A percentile compares a stretch with the other conserved stretches of the same genome.
Conservation (phyloP, 2,888 invertebrate species). For the Criorhina ranunculi region DNA sequence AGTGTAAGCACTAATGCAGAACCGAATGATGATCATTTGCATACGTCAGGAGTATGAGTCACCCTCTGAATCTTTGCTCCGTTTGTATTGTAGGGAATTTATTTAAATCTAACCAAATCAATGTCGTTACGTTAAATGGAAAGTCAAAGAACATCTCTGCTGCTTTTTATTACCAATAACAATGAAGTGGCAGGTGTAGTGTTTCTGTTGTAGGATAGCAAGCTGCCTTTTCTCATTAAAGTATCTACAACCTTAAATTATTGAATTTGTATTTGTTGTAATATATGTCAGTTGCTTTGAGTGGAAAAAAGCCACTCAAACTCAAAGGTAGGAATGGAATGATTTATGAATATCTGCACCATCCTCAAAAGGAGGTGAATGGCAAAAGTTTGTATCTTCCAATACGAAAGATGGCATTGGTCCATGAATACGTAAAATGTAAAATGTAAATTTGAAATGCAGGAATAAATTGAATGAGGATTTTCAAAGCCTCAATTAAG, state of each 20-base stretch:
- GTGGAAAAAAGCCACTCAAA: conserved; percentile 18
- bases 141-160: neutral
- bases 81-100: conserved; percentile 19
- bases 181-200: conserved; percentile 15
- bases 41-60: neutral
- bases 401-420: neutral
- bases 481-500: neutral
- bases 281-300: neutral
- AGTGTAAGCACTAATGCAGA: conserved; percentile 1
- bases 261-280: neutral
- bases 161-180: conserved; percentile 8
- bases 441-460: neutral
- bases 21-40: conserved; percentile 1
- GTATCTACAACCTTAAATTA: neutral
- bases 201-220: neutral
- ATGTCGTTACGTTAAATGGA: conserved; percentile 24
- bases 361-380: neutral
- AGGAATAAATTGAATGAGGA: neutral
- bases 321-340: neutral
- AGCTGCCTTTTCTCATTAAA: neutral
- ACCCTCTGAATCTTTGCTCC: too few species aligned
- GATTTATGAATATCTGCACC: conserved; percentile 37
- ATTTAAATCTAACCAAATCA: conserved; percentile 41
- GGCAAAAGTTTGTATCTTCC: neutral
- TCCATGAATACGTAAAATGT: too few species aligned